Evolutionary conservation across 2,113 vertebrate genomes (phyloP), one percentile per base, ranked within the genome.

Genomic region (Bos taurus): DNA sequence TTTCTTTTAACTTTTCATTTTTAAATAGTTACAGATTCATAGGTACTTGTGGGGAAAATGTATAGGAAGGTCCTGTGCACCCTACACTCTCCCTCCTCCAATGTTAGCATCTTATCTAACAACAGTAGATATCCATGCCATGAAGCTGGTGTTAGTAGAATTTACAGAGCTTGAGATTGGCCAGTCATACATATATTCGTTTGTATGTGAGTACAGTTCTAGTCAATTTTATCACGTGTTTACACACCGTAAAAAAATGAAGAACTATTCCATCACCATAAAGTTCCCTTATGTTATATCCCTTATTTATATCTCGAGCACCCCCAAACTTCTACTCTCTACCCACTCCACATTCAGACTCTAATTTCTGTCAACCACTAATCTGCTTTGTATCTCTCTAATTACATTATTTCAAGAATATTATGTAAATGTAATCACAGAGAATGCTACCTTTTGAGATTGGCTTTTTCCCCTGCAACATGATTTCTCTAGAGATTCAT

Each of bases 401-500:
- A 67, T 43, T 19, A 67, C 8, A 46, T 60, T 64, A 30, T 48
- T 56, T n/a, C 12, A 19, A 94, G 81, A 94, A 71, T 43, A 30
- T 67, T 91, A 30, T 62, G 33, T 83, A 94, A 90, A 78, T 50
- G 17, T 57, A 77, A 43, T 89, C 40, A n/a, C 28, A 91, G 12
- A 95, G 54, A 54, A 94, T 78, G 7, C 33, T 48, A 78, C 4
- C 12, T 77, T 85, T 89, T 54, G 28, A 82, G 25, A 78, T 25
- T 67, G 59, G 2, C 12, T 85, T 91, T 95, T 89, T 74, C 21
- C 8, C 28, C 40, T 2, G 15, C 8, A 23, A 25, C 1, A n/a
- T 28, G 86, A 80, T 92, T 92, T 97, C 21, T 87, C 67, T 54
- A 87, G 28, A 88, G 14, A 48, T 15, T 92, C 30, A 88, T 60